phyloP scores from a whole-genome alignment of 2,113 vertebrate species.

The Apus apus region DNA sequence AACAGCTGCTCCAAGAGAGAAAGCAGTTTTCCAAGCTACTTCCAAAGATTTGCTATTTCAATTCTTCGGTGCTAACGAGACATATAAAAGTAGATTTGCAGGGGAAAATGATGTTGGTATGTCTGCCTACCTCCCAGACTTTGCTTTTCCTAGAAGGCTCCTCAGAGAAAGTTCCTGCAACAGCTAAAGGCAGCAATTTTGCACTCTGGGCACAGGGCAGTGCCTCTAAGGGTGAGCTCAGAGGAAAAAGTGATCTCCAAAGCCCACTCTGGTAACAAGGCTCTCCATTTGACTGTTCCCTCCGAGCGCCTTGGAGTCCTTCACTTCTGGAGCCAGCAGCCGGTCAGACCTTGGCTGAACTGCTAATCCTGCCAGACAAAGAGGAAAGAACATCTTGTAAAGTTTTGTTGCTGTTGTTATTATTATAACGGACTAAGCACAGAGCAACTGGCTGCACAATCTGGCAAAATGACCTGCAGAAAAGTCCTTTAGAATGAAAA shows the following conservation, averaged over 20 bases:
- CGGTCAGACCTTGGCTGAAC: slow-evolving; percentile 64
- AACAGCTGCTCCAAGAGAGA: neutral
- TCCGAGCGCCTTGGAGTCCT: neutral
- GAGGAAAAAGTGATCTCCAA: neutral
- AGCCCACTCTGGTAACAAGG: neutral
- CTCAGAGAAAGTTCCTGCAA: neutral
- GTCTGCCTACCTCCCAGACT: neutral
- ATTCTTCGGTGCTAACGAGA: neutral
- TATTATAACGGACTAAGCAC: slow-evolving; percentile 42
- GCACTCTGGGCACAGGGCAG: rapidly evolving
- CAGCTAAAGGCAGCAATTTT: neutral
- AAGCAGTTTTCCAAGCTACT: neutral
- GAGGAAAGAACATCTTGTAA: slow-evolving; percentile 70
- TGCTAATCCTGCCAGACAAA: slow-evolving; percentile 65
- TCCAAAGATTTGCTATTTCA: neutral
- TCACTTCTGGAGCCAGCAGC: neutral
- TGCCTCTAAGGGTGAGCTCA: neutral
- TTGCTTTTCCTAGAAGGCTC: slow-evolving; percentile 2
- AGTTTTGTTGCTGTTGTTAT: slow-evolving; percentile 67
- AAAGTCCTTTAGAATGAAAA: neutral
- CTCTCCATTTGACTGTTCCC: neutral
- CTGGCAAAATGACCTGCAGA: slow-evolving; percentile 54
- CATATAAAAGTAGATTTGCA: neutral
- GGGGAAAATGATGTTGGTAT: neutral
- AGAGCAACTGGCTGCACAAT: slow-evolving; percentile 42